These are phyloP conservation scores for Agrenia bidenticulata DNA, from an alignment of 2,888 invertebrate species.

Conservation along the genomic window DNA sequence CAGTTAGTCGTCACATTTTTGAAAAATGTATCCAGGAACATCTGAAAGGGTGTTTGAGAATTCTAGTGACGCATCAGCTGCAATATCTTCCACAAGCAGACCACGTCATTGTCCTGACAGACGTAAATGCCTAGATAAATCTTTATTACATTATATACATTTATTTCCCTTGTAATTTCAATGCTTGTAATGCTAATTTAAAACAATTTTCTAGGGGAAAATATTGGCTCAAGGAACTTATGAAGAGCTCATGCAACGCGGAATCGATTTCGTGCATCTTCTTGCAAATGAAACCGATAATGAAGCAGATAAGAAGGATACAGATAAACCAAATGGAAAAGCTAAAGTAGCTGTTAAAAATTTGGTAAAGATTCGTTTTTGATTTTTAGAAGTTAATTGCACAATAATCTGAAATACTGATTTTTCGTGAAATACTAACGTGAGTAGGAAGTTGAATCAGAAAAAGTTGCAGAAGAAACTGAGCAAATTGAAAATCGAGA, in stretches of 20 bases:
- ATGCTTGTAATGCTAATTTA: conserved; percentile 1
- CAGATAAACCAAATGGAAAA: neutral
- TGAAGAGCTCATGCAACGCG: conserved; percentile 59
- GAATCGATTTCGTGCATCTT: conserved; percentile 54
- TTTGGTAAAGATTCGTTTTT: no score
- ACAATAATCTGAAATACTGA: no score
- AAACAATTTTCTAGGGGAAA: conserved; percentile 55
- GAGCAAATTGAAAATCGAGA: conserved; percentile 30
- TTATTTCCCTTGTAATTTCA: no score
- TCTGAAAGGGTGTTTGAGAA: conserved; percentile 68
- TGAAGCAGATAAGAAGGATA: no score
- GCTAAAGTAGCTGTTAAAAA: neutral
- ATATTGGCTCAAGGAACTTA: conserved; percentile 65
- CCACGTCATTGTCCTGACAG: conserved; percentile 45
- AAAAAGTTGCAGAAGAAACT: conserved; percentile 12
- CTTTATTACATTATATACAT: no score
- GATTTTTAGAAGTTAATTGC: no score
- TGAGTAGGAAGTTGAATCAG: conserved; percentile 18
- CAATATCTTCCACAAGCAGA: conserved; percentile 56
- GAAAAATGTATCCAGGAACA: conserved; percentile 72
- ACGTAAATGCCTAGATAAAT: no score
- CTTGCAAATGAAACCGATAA: conserved; percentile 3
- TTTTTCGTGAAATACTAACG: neutral
- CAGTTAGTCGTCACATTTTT: conserved; percentile 85
- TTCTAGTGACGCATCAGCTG: conserved; percentile 66